Base-by-base conservation (phyloP, 2,113 vertebrate genomes). In the Siniperca chuatsi region DNA sequence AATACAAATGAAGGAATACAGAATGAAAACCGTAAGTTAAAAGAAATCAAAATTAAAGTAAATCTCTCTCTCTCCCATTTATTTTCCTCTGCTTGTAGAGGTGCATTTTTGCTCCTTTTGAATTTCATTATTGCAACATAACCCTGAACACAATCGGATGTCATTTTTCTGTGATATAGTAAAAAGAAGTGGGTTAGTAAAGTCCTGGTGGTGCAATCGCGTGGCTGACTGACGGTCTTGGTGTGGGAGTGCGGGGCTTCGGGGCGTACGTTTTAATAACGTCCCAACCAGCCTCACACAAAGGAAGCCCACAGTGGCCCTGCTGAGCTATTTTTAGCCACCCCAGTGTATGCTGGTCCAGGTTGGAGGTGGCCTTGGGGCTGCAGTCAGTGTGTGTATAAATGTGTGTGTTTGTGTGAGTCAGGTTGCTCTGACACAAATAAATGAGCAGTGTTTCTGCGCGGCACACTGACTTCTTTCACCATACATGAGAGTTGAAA, bases 381-480 rank as follows among this genome's bases (percentile, higher is more conserved):
- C 68, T 79, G 74, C 67, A 89, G 89, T 72, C 16, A 52, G n/a
- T 66, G 37, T 67, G 70, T 54, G 55, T n/a, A 57, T 70, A 48
- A 68, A 35, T 46, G 66, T 69, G 29, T 79, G 37, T 29, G 37
- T 35, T 20, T 62, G 69, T 75, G 75, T 65, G 76, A 52, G 81
- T 2, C 50, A 55, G 74, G 21, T 67, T 29, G 55, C 55, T 78
- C 84, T 89, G 86, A 92, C 90, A 92, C 86, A 91, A 90, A 93
- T 93, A 91, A 95, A 94, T 94, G 91, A 93, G 91, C 79, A 84
- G 89, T 92, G 91, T 94, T 92, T 86, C 86, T 76, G 68, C 5
- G 4, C 33, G 6, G 81, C 91, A 96, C 94, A 96, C 92, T 87
- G 89, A 87, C 79, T 85, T 92, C 95, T 94, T 96, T 96, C 94